A percentile compares a stretch with the other conserved stretches of the same genome.
Conservation (phyloP, 2,888 invertebrate genomes). For the Eupithecia subumbrata region DNA sequence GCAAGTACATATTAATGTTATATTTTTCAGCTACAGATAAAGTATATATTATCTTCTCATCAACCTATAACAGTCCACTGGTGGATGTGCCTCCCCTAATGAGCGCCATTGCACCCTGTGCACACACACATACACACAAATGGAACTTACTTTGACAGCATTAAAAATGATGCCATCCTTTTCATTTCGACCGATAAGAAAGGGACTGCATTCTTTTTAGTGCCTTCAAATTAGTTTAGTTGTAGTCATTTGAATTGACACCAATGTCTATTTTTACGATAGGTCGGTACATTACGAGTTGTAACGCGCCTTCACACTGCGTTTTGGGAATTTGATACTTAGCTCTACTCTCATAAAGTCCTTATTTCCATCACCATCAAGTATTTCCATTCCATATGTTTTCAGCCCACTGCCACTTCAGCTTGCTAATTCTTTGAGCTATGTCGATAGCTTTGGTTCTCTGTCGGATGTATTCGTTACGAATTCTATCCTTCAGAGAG, state of each 20-base stretch:
- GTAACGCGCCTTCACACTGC: neutral
- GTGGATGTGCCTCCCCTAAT: too few species aligned
- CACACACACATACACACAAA: neutral
- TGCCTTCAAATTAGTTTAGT: neutral
- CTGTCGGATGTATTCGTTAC: too few species aligned
- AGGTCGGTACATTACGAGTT: neutral
- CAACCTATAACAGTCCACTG: too few species aligned
- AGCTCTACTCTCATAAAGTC: neutral
- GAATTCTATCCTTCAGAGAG: too few species aligned
- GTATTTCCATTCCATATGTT: neutral
- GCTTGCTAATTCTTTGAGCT: too few species aligned
- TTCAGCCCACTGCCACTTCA: too few species aligned
- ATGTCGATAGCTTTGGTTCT: too few species aligned
- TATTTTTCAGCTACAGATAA: too few species aligned
- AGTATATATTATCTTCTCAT: too few species aligned
- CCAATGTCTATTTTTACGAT: neutral
- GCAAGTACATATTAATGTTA: too few species aligned
- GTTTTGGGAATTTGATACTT: neutral
- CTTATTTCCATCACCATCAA: neutral
- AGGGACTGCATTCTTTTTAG: neutral
- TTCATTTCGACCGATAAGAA: neutral
- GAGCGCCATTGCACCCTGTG: too few species aligned
- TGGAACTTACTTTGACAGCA: neutral
- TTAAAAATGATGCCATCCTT: neutral
- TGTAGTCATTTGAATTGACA: neutral